phyloP scores from a whole-genome alignment of 2,797 vertebrate genomes.

The Mus spretus region DNA sequence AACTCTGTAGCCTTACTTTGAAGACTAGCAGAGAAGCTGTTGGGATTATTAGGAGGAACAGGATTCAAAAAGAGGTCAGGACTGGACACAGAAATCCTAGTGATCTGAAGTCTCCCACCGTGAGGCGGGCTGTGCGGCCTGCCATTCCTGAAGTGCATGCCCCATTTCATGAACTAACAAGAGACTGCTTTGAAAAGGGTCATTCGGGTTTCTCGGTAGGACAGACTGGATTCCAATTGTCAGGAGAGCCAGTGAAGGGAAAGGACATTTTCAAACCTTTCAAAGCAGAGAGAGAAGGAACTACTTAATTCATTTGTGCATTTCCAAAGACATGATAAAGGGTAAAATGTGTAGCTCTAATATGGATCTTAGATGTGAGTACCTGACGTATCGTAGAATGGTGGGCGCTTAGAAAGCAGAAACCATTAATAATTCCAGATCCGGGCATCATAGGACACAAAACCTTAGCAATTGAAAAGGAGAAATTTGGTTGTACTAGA shows the following conservation, averaged over 20 bases:
- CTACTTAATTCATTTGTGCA: neutral
- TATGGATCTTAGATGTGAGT: neutral
- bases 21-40: neutral
- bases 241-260: neutral
- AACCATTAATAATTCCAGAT: neutral
- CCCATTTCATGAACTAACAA: slow-evolving; percentile 6
- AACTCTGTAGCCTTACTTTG: neutral
- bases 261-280: slow-evolving; percentile 14
- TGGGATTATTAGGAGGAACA: neutral
- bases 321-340: slow-evolving; percentile 20
- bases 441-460: neutral
- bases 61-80: neutral
- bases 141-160: neutral
- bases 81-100: neutral
- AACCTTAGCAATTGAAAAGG: neutral
- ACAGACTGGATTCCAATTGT: slow-evolving; percentile 10
- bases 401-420: neutral
- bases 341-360: neutral
- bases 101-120: neutral
- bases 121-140: neutral
- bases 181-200: slow-evolving; percentile 26
- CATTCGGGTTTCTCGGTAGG: slow-evolving; percentile 32
- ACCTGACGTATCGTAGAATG: neutral
- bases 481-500: neutral
- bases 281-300: slow-evolving; percentile 12